Evolutionary conservation across 1,140 invertebrate species (phyloP).

Genomic region (Scaptomyza pallida): DNA sequence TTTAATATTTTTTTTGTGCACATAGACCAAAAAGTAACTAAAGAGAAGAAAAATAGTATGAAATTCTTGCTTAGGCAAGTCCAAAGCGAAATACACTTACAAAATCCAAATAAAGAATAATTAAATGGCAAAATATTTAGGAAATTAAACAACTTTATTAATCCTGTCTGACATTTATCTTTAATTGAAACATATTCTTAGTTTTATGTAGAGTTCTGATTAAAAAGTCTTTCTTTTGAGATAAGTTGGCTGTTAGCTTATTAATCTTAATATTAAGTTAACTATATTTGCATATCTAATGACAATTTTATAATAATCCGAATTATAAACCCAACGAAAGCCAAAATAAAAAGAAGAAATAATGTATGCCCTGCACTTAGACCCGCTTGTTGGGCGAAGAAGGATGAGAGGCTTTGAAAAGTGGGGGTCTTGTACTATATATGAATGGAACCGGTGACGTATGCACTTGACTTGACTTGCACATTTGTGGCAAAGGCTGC

Average conservation of each 20-base stretch:
- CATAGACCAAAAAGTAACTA: conserved; percentile 16
- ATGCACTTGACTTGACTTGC: conserved; percentile 73
- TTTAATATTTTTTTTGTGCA: conserved; percentile 38
- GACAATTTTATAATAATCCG: background rate
- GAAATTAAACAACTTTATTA: no score
- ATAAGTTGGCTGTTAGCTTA: no score
- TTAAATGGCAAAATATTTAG: background rate
- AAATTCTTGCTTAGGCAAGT: background rate
- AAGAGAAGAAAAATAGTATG: conserved; percentile 38
- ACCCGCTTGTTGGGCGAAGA: background rate
- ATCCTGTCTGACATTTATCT: no score
- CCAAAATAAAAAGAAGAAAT: background rate
- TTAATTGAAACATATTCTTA: no score
- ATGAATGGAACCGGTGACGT: conserved; percentile 60
- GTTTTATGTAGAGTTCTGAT: no score
- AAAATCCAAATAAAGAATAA: background rate
- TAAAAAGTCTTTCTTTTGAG: no score
- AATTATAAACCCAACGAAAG: background rate
- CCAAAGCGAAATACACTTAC: background rate
- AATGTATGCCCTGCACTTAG: conserved; percentile 45
- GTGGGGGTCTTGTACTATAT: background rate
- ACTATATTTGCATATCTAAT: background rate
- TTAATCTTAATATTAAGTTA: background rate
- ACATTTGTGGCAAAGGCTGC: conserved; percentile 58
- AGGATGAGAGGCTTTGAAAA: no score